Conservation (phyloP, 2,888 invertebrate species). For the Microplitis manilae region DNA sequence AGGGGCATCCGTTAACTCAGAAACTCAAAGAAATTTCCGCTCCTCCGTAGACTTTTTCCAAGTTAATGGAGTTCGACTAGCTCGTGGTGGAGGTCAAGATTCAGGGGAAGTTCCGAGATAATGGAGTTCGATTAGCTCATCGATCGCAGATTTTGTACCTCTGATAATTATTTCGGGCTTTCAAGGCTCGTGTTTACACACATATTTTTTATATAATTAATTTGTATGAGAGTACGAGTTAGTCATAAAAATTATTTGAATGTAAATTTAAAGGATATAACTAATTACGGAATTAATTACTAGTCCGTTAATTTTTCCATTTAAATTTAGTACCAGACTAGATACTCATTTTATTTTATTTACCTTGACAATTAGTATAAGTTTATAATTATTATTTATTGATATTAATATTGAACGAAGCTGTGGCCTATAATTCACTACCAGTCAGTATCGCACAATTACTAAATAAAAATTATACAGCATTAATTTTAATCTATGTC, state of each 20-base stretch:
- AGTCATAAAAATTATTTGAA: not conserved
- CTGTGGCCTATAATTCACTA: slow-evolving; percentile 1
- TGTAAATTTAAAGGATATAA: not conserved
- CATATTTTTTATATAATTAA: not conserved
- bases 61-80: no score
- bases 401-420: not conserved
- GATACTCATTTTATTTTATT: slow-evolving; percentile 25
- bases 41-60: no score
- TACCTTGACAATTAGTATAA: not conserved
- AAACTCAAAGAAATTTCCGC: no score
- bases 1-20: no score
- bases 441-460: not conserved
- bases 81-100: no score
- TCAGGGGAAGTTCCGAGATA: no score
- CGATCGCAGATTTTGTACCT: not conserved
- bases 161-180: not conserved
- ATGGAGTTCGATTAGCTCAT: not conserved
- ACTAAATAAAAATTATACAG: not conserved
- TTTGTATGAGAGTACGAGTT: not conserved
- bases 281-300: not conserved
- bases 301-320: not conserved
- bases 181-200: not conserved
- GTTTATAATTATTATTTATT: not conserved
- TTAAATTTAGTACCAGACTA: slow-evolving; percentile 15
- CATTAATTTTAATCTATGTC: not conserved